phyloP scores from a whole-genome alignment of 2,888 invertebrate genomes.

The Synergus japonicus region DNA sequence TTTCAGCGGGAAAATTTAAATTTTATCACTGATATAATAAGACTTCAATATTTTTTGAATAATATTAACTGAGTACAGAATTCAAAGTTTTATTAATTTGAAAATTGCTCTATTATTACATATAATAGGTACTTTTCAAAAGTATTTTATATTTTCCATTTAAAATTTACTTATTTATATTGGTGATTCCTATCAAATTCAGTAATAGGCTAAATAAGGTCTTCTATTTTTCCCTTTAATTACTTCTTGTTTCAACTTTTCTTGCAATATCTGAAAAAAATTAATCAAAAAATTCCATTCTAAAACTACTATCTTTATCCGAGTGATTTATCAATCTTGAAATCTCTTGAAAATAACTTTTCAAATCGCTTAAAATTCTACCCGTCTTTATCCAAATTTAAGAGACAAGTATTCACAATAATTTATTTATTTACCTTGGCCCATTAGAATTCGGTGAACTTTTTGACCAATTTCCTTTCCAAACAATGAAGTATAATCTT shows the following conservation, averaged over 20 bases:
- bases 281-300: neutral
- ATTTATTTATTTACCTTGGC: neutral
- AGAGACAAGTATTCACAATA: neutral
- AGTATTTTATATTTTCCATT: neutral
- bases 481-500: neutral
- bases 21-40: too few species aligned
- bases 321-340: too few species aligned
- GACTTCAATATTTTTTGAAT: too few species aligned
- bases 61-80: too few species aligned
- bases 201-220: neutral
- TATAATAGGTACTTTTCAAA: neutral
- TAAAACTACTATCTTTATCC: neutral
- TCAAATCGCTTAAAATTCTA: too few species aligned
- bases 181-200: neutral
- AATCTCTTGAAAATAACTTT: too few species aligned
- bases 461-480: conserved; percentile 1
- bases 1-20: too few species aligned
- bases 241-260: neutral
- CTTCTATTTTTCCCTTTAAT: neutral
- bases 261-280: neutral
- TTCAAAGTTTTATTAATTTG: too few species aligned
- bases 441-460: conserved; percentile 1
- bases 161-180: neutral
- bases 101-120: too few species aligned
- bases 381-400: neutral